Conservation (phyloP, 1,140 invertebrate species). For the Macrosteles quadrilineatus region DNA sequence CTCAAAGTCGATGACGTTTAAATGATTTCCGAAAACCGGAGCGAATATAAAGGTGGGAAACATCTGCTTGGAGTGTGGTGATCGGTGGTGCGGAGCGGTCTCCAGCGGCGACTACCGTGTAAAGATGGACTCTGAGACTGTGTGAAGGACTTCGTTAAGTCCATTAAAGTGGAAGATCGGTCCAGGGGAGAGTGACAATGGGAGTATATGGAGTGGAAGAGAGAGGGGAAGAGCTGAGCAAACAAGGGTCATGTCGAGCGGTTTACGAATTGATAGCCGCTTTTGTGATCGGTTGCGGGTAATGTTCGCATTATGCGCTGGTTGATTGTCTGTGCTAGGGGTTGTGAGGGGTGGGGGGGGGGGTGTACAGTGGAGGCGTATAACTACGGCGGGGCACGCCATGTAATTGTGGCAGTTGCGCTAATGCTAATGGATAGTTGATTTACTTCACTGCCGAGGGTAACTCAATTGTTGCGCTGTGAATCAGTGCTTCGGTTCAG, state of each 20-base stretch:
- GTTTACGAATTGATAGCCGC: constrained; percentile 10
- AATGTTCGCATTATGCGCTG: background rate
- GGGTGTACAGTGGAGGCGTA: too few species aligned
- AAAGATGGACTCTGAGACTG: background rate
- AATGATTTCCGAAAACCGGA: too few species aligned
- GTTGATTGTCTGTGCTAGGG: background rate
- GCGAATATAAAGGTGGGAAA: too few species aligned
- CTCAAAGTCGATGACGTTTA: too few species aligned
- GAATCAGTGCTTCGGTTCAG: too few species aligned
- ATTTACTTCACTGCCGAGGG: too few species aligned
- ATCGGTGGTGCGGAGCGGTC: too few species aligned
- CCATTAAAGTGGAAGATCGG: constrained; percentile 3
- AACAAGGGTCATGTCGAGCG: constrained; percentile 10
- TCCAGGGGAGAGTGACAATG: constrained; percentile 3
- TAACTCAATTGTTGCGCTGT: too few species aligned
- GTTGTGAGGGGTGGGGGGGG: constrained; percentile 10
- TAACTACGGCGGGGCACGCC: too few species aligned
- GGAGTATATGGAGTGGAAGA: background rate
- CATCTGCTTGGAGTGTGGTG: too few species aligned
- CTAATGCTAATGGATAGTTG: too few species aligned
- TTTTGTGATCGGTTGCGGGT: background rate
- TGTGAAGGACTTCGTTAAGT: constrained; percentile 6
- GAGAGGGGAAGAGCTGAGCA: background rate
- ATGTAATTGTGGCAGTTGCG: too few species aligned
- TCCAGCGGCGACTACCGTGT: background rate